These are phyloP conservation scores for Dendrocincla fuliginosa DNA, from an alignment of 2,797 vertebrate genomes.

Conservation along the genomic window DNA sequence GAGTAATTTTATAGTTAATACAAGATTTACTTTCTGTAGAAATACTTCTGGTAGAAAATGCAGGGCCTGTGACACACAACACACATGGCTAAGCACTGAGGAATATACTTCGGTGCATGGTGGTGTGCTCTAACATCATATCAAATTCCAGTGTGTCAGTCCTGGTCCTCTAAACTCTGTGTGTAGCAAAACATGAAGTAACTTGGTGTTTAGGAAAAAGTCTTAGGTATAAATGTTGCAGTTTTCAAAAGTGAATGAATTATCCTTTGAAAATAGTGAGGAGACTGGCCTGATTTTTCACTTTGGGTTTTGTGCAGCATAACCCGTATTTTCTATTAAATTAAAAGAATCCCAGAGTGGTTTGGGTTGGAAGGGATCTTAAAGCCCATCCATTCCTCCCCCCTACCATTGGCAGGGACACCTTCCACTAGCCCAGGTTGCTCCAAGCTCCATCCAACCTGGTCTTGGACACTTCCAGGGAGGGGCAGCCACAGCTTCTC, in stretches of 20 bases:
- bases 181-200: not conserved
- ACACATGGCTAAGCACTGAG: not conserved
- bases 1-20: not conserved
- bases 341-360: not conserved
- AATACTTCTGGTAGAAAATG: not conserved
- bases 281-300: not conserved
- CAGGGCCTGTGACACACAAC: not conserved
- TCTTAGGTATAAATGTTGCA: not conserved
- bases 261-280: not conserved
- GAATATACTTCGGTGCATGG: fast-evolving
- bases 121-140: not conserved
- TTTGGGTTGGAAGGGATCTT: not conserved
- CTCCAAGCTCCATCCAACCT: fast-evolving
- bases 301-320: not conserved
- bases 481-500: not conserved
- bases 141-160: not conserved
- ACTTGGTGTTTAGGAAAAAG: not conserved
- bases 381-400: not conserved
- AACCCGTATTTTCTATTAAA: not conserved
- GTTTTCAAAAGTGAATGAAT: not conserved
- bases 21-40: not conserved
- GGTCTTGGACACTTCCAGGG: not conserved
- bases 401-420: not conserved
- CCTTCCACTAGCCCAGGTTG: fast-evolving
- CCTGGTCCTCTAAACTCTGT: not conserved